Percentiles rank a stretch among this genome's conserved stretches.
Evolutionary conservation across 2,888 invertebrate species (phyloP).

Genomic region (Cephonodes hylas): DNA sequence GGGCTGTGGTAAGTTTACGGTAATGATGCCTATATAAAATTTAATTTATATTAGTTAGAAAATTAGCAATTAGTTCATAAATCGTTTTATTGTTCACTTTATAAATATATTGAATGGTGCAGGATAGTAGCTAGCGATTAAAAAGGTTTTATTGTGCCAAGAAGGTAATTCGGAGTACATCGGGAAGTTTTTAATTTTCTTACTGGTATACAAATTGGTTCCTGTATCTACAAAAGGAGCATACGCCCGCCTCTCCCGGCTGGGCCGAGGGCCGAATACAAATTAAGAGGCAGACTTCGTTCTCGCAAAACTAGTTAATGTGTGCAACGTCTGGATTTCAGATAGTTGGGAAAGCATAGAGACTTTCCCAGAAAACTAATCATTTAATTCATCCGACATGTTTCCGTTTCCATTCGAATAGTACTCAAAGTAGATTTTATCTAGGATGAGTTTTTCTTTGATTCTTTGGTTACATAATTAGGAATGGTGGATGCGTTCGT

Average conservation of each 20-base stretch:
- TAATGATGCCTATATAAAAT: too few species aligned
- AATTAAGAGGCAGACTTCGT: constrained; percentile 68
- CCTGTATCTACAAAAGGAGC: constrained; percentile 71
- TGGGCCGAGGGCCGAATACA: constrained; percentile 68
- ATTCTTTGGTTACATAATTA: background rate
- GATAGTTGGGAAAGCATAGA: constrained; percentile 48
- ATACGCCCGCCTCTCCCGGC: constrained; percentile 56
- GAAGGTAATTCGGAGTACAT: constrained; percentile 54
- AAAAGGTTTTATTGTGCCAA: constrained; percentile 50
- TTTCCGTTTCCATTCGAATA: background rate
- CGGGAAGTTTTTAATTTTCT: constrained; percentile 71
- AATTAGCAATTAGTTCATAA: too few species aligned
- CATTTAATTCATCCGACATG: constrained; percentile 25
- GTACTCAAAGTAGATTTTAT: background rate
- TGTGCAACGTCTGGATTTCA: constrained; percentile 63
- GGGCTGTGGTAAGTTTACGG: constrained; percentile 17
- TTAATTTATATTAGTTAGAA: too few species aligned
- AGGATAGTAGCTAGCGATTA: constrained; percentile 16
- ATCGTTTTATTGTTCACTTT: background rate
- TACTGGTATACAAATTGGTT: constrained; percentile 75
- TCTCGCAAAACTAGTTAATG: constrained; percentile 66
- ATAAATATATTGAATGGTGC: background rate
- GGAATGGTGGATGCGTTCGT: background rate
- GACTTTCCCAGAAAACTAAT: constrained; percentile 11
- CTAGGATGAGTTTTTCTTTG: background rate